Evolutionary conservation across 2,888 invertebrate genomes (phyloP), one percentile per base, ranked within the genome.

Genomic region (Rhingia rostrata): DNA sequence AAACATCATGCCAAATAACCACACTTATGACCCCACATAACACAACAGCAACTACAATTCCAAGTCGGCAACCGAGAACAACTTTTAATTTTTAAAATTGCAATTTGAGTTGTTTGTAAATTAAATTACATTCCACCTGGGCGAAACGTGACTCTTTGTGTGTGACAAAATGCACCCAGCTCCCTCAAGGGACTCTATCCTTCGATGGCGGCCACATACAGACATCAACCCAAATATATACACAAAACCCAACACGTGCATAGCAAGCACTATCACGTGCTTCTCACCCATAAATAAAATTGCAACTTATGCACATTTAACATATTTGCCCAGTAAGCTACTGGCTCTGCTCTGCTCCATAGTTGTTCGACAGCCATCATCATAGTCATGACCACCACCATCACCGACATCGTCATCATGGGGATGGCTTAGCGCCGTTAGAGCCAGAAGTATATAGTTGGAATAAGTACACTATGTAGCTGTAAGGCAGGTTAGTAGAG

Each of bases 231-330:
- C 22, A 22, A 22, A 22, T 22, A 22, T 10, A 37, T 35, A 60
- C 41, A 22, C 12, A n/a, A 39, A 53, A 22, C 32, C 32, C 6
- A 69, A 51, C 67, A 81, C 74, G 80, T 81, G 67, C 69, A 63
- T 33, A 30, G 66, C 63, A 70, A 58, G 87, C 86, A 60, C 86
- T 79, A 87, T 89, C 88, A 88, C 88, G 88, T 88, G 88, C 86
- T 84, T 86, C 84, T 79, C 73, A 69, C 77, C 86, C 87, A 88
- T 88, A 87, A 89, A 88, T 88, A 88, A 88, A 87, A 87, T 86
- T 86, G 86, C 88, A 88, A 88, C 87, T 88, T 88, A 88, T 88
- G 88, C 87, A 85, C 87, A 87, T 88, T 88, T 87, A 88, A 88
- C 87, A 87, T 88, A 88, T 87, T 87, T 88, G 86, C 67, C 61